Conservation (phyloP, 2,113 vertebrate species). For the Etheostoma spectabile region DNA sequence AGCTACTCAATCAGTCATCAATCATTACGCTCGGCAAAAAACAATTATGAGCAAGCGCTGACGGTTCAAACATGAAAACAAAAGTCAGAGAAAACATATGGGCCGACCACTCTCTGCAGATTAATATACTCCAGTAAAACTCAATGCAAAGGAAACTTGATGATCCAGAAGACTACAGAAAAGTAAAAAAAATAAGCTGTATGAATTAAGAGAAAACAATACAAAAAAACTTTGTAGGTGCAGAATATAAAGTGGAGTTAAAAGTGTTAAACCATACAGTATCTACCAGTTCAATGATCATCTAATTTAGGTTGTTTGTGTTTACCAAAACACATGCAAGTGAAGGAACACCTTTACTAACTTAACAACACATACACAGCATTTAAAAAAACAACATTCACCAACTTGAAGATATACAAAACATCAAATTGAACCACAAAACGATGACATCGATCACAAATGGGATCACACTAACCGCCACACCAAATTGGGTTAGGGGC, state of each 20-base stretch:
- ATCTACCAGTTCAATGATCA: no score
- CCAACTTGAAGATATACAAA: no score
- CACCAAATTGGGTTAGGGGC: no score
- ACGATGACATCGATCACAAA: no score
- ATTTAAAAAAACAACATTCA: no score
- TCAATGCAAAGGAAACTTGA: not conserved
- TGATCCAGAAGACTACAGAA: not conserved
- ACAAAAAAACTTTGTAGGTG: not conserved
- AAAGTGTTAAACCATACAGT: not conserved
- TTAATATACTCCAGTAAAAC: not conserved
- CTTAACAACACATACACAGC: no score
- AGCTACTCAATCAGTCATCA: conserved; percentile 59
- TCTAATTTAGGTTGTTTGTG: no score
- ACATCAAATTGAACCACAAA: no score
- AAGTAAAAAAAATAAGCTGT: not conserved
- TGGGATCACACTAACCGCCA: no score
- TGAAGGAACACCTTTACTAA: no score
- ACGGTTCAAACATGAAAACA: conserved; percentile 47
- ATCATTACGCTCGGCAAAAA: conserved; percentile 60
- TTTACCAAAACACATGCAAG: no score
- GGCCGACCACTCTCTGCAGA: conserved; percentile 13
- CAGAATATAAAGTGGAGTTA: not conserved
- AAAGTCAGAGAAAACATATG: conserved; percentile 39
- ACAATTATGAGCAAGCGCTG: conserved; percentile 51
- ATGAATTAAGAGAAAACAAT: not conserved